Evolutionary conservation across 2,888 invertebrate species (phyloP).

Genomic region (Eulithis prunata): DNA sequence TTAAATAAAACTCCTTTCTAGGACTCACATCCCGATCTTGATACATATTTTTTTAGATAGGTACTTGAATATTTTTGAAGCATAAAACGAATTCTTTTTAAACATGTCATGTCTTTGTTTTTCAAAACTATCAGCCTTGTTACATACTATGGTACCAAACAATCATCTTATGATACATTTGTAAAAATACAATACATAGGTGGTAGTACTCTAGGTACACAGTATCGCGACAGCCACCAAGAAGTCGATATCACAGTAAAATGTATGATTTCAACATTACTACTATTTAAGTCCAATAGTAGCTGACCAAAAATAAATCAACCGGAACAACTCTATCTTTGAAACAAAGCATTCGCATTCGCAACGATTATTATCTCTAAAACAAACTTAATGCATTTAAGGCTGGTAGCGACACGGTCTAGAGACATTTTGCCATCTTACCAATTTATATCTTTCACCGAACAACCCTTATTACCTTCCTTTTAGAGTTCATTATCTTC

Average conservation of each 20-base stretch:
- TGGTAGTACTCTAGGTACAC: no score
- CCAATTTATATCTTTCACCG: conserved; percentile 50
- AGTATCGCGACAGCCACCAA: conserved; percentile 16
- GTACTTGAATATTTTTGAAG: no score
- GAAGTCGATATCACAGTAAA: conserved; percentile 31
- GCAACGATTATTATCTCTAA: conserved; percentile 83
- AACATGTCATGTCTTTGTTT: no score
- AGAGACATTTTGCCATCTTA: conserved; percentile 73
- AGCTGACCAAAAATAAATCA: conserved; percentile 81
- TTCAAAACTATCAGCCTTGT: no score
- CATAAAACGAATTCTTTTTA: no score
- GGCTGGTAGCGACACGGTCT: conserved; percentile 82
- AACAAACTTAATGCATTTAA: conserved; percentile 84
- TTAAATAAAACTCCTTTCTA: no score
- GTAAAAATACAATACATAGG: no score
- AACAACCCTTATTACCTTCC: conserved; percentile 44
- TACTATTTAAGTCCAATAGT: conserved; percentile 73
- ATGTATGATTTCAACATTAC: conserved; percentile 38
- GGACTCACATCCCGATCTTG: no score
- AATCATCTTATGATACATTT: no score
- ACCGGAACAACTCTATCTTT: conserved; percentile 80
- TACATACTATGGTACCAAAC: no score
- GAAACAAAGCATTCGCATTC: conserved; percentile 77
- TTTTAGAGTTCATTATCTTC: conserved; percentile 56
- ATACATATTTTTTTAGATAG: no score